A percentile compares a stretch with the other conserved stretches of the same genome.
phyloP scores from a whole-genome alignment of 2,888 invertebrate genomes.

The Zaprionus bogoriensis region DNA sequence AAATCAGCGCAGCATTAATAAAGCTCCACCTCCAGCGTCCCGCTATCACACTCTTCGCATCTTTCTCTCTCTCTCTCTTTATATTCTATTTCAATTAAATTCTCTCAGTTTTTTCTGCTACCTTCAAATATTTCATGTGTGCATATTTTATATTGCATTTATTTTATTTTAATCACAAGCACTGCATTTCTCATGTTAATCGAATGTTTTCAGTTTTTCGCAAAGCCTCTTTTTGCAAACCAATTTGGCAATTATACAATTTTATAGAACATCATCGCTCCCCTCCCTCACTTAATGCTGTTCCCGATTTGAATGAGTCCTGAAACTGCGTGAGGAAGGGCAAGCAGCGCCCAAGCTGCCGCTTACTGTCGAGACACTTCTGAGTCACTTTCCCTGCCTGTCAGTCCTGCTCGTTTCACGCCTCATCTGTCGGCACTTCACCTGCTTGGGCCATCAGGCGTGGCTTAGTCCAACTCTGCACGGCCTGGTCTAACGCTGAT shows the following conservation, averaged over 20 bases:
- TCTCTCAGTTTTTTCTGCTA: not conserved
- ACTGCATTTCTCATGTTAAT: conserved; percentile 11
- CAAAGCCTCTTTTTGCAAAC: not conserved
- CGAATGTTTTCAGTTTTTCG: conserved; percentile 7
- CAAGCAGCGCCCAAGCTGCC: not conserved
- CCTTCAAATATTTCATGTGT: conserved; percentile 13
- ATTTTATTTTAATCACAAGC: conserved; percentile 21
- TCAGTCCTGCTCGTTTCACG: conserved; percentile 22
- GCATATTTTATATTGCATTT: conserved; percentile 29
- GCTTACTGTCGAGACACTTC: conserved; percentile 36
- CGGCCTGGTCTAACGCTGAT: conserved; percentile 52
- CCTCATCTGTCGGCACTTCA: conserved; percentile 34
- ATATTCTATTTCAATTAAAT: conserved; percentile 50
- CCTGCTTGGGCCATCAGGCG: not conserved
- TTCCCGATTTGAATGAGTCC: too few species aligned
- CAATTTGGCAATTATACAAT: conserved; percentile 18
- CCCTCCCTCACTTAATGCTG: too few species aligned
- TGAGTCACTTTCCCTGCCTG: conserved; percentile 26
- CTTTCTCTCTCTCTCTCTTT: not conserved
- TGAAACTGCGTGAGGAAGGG: not conserved
- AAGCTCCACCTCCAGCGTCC: not conserved
- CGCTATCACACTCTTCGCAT: too few species aligned
- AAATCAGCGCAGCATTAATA: conserved; percentile 47
- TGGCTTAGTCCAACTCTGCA: not conserved
- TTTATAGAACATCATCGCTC: conserved; percentile 4